Evolutionary conservation across 2,113 vertebrate species (phyloP).

Genomic region (Scophthalmus maximus): DNA sequence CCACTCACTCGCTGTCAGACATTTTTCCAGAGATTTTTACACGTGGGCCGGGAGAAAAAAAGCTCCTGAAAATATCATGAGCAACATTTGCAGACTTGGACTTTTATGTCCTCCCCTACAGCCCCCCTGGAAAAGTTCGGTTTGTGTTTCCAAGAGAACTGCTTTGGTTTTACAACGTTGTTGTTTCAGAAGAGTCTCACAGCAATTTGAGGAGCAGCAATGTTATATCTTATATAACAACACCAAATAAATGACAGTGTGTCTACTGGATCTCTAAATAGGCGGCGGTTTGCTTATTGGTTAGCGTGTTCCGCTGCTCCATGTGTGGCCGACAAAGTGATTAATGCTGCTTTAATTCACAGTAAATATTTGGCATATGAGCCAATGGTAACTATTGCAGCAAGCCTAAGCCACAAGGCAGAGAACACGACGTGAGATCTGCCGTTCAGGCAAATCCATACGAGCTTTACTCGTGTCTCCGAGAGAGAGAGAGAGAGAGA

Average conservation of each 20-base stretch:
- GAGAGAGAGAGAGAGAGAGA: slow-evolving; percentile 29
- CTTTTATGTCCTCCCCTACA: too few species aligned
- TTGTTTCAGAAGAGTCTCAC: too few species aligned
- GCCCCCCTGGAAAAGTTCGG: too few species aligned
- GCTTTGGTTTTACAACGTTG: too few species aligned
- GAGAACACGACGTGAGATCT: slow-evolving; percentile 1
- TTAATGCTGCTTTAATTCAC: background rate
- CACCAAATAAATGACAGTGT: background rate
- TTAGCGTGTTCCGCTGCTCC: background rate
- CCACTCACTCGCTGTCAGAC: too few species aligned
- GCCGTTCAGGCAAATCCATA: slow-evolving; percentile 33
- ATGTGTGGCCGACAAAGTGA: background rate
- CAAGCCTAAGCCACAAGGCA: background rate
- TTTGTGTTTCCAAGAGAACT: too few species aligned
- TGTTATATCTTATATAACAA: too few species aligned
- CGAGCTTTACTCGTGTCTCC: slow-evolving; percentile 13
- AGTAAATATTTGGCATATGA: background rate
- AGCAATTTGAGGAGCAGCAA: too few species aligned
- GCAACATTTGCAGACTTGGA: too few species aligned
- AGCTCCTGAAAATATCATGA: too few species aligned
- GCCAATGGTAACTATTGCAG: background rate
- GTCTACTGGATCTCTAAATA: background rate
- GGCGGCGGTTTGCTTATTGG: background rate
- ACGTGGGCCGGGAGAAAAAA: too few species aligned
- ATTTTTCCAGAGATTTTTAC: too few species aligned